phyloP scores from a whole-genome alignment of 2,888 invertebrate genomes.

The Eumerus sabulonum region DNA sequence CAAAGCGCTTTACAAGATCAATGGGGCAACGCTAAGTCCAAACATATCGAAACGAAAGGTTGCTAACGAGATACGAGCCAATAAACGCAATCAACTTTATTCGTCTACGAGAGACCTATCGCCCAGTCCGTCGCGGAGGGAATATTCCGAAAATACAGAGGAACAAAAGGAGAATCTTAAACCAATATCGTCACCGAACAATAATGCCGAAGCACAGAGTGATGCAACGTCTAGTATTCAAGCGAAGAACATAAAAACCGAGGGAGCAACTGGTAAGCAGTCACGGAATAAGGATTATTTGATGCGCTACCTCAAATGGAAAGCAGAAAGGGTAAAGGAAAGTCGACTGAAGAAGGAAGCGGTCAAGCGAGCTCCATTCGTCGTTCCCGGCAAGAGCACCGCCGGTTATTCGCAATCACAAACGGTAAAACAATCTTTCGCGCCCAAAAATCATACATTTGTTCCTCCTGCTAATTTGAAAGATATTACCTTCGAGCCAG shows the following conservation, averaged over 20 bases:
- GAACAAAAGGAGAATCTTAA: constrained; percentile 34
- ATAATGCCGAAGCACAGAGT: not conserved
- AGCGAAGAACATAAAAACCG: not conserved
- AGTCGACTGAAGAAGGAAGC: constrained; percentile 27
- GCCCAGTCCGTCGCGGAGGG: not conserved
- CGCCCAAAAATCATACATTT: constrained; percentile 60
- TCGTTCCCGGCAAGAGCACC: constrained; percentile 52
- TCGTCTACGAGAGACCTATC: constrained; percentile 15
- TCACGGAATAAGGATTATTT: constrained; percentile 65
- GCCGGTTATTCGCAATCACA: not conserved
- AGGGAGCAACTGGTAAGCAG: constrained; percentile 9
- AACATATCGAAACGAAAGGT: constrained; percentile 22
- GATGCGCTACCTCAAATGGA: constrained; percentile 69
- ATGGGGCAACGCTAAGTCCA: constrained; percentile 8
- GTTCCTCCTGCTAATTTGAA: constrained; percentile 65
- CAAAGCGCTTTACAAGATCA: constrained; percentile 35
- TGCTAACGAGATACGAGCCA: constrained; percentile 25
- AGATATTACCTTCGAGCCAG: constrained; percentile 17
- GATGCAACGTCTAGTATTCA: no score
- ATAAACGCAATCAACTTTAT: constrained; percentile 37
- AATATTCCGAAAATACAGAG: not conserved
- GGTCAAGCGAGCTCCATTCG: constrained; percentile 59
- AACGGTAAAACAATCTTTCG: constrained; percentile 48
- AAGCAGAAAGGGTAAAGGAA: constrained; percentile 61
- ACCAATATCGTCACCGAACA: not conserved